Evolutionary conservation across 2,888 invertebrate species (phyloP).

Genomic region (Malacosoma neustria): DNA sequence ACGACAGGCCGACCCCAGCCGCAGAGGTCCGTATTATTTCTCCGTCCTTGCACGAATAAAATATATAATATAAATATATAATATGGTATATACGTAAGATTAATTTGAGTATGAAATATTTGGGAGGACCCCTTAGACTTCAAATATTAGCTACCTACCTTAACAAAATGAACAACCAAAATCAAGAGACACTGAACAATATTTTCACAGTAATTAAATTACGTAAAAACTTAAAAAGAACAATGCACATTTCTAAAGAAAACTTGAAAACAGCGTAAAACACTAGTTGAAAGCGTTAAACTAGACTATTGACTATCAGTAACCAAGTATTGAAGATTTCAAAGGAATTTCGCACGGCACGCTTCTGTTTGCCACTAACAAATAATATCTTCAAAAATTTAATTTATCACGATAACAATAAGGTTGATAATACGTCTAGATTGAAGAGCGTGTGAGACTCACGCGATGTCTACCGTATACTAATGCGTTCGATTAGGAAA

Average conservation of each 20-base stretch:
- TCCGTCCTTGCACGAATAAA: not conserved
- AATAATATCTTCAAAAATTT: no score
- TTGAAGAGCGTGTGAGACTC: slow-evolving; percentile 44
- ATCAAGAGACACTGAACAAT: not conserved
- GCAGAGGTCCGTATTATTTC: no score
- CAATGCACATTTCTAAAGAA: slow-evolving; percentile 1
- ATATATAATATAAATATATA: not conserved
- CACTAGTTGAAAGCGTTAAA: slow-evolving; percentile 27
- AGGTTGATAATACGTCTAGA: no score
- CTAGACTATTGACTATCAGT: slow-evolving; percentile 30
- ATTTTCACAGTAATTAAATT: not conserved
- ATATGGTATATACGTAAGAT: not conserved
- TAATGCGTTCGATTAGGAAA: slow-evolving; percentile 37
- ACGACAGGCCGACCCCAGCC: no score
- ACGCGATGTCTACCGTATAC: slow-evolving; percentile 47
- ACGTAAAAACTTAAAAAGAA: not conserved
- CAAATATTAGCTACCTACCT: no score
- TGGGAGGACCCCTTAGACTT: no score
- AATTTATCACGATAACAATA: no score
- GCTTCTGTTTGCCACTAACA: slow-evolving; percentile 53
- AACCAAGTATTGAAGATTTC: slow-evolving; percentile 43
- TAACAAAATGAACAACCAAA: not conserved
- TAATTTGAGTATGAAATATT: no score
- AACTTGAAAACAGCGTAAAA: slow-evolving; percentile 14
- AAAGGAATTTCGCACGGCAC: slow-evolving; percentile 60